A percentile compares a stretch with the other conserved stretches of the same genome.
Conservation (phyloP, 2,888 invertebrate genomes). For the Ernsta delagoae region DNA sequence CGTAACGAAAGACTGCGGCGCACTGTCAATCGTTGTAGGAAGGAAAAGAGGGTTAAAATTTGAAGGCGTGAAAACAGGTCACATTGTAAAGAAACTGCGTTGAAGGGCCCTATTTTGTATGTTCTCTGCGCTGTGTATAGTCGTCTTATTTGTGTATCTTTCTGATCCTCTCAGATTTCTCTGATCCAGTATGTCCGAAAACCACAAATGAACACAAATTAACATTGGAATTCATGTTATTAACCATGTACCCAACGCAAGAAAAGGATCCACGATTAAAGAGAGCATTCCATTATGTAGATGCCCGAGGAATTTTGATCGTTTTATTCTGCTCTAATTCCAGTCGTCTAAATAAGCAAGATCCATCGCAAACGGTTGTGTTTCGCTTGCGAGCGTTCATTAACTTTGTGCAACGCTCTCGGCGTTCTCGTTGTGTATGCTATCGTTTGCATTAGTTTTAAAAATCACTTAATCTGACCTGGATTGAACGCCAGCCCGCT, state of each 20-base stretch:
- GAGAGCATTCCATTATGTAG: slow-evolving; percentile 29
- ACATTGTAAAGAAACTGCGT: not conserved
- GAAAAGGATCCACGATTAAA: slow-evolving; percentile 27
- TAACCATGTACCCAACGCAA: slow-evolving; percentile 28
- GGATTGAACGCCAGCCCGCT: slow-evolving; percentile 74
- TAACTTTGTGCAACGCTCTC: slow-evolving; percentile 65
- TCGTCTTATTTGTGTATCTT: slow-evolving; percentile 21
- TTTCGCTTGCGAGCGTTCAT: slow-evolving; percentile 55
- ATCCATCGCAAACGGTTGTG: slow-evolving; percentile 38
- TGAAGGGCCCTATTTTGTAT: too few species aligned
- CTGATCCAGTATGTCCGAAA: slow-evolving; percentile 36
- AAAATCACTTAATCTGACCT: slow-evolving; percentile 82
- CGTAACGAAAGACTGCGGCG: not conserved
- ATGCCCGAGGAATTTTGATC: slow-evolving; percentile 38
- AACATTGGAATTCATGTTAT: slow-evolving; percentile 38
- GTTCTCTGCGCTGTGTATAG: not conserved
- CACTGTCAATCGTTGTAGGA: not conserved
- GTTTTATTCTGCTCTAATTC: slow-evolving; percentile 53
- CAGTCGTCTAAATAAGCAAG: slow-evolving; percentile 55
- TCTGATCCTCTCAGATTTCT: not conserved
- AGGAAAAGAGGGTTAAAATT: not conserved
- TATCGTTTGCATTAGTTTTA: slow-evolving; percentile 79
- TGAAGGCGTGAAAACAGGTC: not conserved
- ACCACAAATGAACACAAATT: slow-evolving; percentile 42
- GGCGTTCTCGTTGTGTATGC: slow-evolving; percentile 63